Conservation (phyloP, 2,113 vertebrate genomes). For the Zonotrichia leucophrys region DNA sequence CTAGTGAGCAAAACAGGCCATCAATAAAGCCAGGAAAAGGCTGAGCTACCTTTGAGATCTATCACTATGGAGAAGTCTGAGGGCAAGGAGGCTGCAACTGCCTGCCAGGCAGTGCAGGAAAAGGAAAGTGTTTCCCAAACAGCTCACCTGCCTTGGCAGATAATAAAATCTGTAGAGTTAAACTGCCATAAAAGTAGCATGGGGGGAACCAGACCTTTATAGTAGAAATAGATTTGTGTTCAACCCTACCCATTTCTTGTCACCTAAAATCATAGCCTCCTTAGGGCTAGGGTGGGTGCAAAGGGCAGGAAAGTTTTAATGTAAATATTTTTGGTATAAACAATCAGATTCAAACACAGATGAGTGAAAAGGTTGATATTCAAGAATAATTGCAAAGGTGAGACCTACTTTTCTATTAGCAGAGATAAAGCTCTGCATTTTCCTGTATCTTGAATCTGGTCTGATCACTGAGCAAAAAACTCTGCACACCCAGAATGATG, state of each 20-base stretch:
- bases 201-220: not conserved
- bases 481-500: not conserved
- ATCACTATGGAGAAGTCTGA: not conserved
- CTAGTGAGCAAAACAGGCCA: not conserved
- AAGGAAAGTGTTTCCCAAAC: not conserved
- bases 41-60: not conserved
- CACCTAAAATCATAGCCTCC: not conserved
- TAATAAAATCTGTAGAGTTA: constrained; percentile 34
- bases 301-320: not conserved
- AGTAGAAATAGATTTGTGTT: not conserved
- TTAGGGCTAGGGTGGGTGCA: not conserved
- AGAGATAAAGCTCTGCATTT: not conserved
- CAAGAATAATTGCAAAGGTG: not conserved
- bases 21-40: not conserved
- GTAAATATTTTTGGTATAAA: not conserved
- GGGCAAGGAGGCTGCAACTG: not conserved
- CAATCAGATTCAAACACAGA: not conserved
- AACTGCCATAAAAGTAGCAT: not conserved
- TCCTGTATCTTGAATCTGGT: not conserved
- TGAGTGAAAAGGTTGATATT: not conserved
- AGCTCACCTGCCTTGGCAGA: not conserved
- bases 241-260: not conserved
- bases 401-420: not conserved
- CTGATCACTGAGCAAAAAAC: not conserved
- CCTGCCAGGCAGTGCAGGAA: not conserved